These are phyloP conservation scores for Holacanthus passer DNA, from an alignment of 2,113 vertebrate genomes.

Conservation along the genomic window DNA sequence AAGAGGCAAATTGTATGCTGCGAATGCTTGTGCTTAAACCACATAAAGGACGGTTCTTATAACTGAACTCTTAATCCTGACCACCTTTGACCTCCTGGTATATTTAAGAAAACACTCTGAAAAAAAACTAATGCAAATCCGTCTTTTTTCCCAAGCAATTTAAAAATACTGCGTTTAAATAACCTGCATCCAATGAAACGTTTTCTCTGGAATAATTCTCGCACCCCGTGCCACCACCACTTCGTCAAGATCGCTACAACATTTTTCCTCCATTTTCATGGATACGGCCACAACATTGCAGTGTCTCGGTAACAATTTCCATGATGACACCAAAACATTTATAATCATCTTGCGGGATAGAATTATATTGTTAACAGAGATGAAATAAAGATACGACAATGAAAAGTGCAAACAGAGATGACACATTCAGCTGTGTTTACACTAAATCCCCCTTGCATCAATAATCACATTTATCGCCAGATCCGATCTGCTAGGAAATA, in stretches of 20 bases:
- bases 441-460: conserved; percentile 32
- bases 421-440: conserved; percentile 65
- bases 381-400: conserved; percentile 26
- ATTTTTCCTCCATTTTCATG: conserved; percentile 35
- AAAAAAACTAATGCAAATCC: conserved; percentile 31
- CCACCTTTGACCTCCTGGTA: conserved; percentile 58
- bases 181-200: neutral
- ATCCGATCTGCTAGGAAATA: conserved; percentile 46
- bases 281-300: conserved; percentile 56
- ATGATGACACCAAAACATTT: conserved; percentile 37
- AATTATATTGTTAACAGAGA: conserved; percentile 51
- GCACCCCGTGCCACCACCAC: neutral
- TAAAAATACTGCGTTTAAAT: neutral
- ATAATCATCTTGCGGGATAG: conserved; percentile 24
- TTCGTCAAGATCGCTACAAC: neutral
- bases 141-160: neutral
- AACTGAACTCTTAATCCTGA: conserved; percentile 44
- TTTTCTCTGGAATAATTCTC: conserved; percentile 17
- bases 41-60: conserved; percentile 26
- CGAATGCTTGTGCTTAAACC: conserved; percentile 45
- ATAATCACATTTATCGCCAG: conserved; percentile 36
- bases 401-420: conserved; percentile 31
- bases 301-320: neutral
- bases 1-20: conserved; percentile 48
- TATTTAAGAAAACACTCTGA: conserved; percentile 14